These are phyloP conservation scores for Apomyelois bistriatella DNA, from an alignment of 2,888 invertebrate genomes.

Conservation along the genomic window DNA sequence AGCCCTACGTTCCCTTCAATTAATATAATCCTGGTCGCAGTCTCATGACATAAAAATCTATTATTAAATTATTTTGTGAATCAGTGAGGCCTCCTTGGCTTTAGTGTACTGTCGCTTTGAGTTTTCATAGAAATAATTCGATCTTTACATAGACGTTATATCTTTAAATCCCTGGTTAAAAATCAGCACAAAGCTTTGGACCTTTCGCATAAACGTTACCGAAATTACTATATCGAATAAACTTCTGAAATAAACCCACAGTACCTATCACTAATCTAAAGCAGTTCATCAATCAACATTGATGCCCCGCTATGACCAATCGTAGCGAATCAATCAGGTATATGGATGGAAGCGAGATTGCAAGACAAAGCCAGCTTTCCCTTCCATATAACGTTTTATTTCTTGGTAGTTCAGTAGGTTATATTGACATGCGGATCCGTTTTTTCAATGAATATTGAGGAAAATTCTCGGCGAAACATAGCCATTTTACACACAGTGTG, in stretches of 20 bases:
- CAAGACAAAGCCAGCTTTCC: neutral
- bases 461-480: neutral
- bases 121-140: neutral
- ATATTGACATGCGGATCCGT: neutral
- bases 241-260: no score
- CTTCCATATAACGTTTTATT: neutral
- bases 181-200: no score
- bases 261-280: neutral
- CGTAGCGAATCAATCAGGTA: conserved; percentile 3
- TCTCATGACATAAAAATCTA: conserved; percentile 1
- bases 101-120: neutral
- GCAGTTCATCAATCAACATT: neutral
- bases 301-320: conserved; percentile 1
- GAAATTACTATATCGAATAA: no score
- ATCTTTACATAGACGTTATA: no score
- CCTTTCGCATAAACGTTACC: no score
- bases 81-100: neutral
- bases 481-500: no score
- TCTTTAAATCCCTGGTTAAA: no score
- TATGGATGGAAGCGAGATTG: neutral
- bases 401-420: neutral
- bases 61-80: neutral
- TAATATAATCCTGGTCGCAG: conserved; percentile 23
- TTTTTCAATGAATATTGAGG: neutral
- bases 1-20: conserved; percentile 27